A percentile compares a stretch with the other conserved stretches of the same genome.
Evolutionary conservation across 2,888 invertebrate species (phyloP).

Genomic region (Phyllotreta striolata): DNA sequence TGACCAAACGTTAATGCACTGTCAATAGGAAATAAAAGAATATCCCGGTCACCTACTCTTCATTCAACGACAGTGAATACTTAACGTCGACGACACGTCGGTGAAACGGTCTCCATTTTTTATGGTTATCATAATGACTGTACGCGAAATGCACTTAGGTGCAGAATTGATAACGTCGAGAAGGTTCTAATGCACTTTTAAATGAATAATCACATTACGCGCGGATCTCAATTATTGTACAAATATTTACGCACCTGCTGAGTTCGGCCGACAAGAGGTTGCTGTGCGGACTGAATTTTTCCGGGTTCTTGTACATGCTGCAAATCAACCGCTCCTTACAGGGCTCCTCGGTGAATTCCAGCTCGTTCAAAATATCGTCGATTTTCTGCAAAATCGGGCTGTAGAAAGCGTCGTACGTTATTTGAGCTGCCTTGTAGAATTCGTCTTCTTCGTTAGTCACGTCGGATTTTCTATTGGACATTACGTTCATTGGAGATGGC

Average conservation of each 20-base stretch:
- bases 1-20: slow-evolving; percentile 18
- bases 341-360: slow-evolving; percentile 74
- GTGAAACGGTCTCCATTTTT: slow-evolving; percentile 17
- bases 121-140: background rate
- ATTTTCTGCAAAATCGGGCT: slow-evolving; percentile 80
- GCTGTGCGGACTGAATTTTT: slow-evolving; percentile 83
- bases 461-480: slow-evolving; percentile 28
- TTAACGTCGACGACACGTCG: slow-evolving; percentile 3
- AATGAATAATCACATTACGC: background rate
- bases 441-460: slow-evolving; percentile 39
- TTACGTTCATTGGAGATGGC: background rate
- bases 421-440: slow-evolving; percentile 60
- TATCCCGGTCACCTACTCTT: slow-evolving; percentile 40
- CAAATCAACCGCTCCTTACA: slow-evolving; percentile 84
- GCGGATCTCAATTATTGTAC: background rate
- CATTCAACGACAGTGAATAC: slow-evolving; percentile 14
- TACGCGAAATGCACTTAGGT: slow-evolving; percentile 10
- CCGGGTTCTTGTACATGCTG: slow-evolving; percentile 84
- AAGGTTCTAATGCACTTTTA: background rate
- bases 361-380: slow-evolving; percentile 74
- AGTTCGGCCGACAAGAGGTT: slow-evolving; percentile 87
- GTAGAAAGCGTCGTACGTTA: slow-evolving; percentile 72
- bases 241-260: slow-evolving; percentile 75
- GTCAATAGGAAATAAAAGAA: slow-evolving; percentile 18
- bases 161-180: background rate